Percentiles rank a stretch among this genome's conserved stretches.
These are phyloP conservation scores for Siniperca chuatsi DNA, from an alignment of 2,113 vertebrate species.

Conservation along the genomic window DNA sequence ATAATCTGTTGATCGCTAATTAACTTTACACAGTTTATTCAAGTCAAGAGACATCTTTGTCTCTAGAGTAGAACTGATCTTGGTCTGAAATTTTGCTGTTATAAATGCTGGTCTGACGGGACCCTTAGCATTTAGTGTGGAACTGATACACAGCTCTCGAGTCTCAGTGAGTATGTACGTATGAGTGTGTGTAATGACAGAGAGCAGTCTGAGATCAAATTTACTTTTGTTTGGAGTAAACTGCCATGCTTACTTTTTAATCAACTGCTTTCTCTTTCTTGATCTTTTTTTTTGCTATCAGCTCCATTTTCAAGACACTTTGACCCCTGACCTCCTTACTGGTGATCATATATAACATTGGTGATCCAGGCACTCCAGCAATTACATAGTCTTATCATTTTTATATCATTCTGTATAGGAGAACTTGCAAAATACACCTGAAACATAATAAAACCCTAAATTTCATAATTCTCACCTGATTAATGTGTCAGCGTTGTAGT, in stretches of 20 bases:
- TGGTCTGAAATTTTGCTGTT: neutral
- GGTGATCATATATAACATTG: neutral
- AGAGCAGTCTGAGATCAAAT: neutral
- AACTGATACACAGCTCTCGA: neutral
- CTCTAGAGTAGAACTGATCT: neutral
- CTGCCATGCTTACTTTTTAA: neutral
- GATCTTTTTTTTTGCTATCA: neutral
- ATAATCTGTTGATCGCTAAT: neutral
- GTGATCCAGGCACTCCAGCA: neutral
- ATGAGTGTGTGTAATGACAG: neutral
- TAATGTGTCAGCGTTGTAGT: slow-evolving; percentile 21
- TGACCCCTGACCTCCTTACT: slow-evolving; percentile 4
- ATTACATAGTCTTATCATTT: neutral
- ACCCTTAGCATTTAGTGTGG: neutral
- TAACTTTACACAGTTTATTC: neutral
- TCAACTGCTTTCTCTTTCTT: neutral
- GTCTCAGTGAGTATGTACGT: neutral
- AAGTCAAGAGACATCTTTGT: too few species aligned
- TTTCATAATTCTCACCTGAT: slow-evolving; percentile 39
- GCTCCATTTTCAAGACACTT: neutral
- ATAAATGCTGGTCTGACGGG: neutral
- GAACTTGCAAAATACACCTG: neutral
- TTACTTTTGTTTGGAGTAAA: neutral
- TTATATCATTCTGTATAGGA: neutral
- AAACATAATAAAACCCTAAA: neutral